These are phyloP conservation scores for Eudorcas thomsonii DNA, from an alignment of 2,113 vertebrate genomes.

Conservation along the genomic window DNA sequence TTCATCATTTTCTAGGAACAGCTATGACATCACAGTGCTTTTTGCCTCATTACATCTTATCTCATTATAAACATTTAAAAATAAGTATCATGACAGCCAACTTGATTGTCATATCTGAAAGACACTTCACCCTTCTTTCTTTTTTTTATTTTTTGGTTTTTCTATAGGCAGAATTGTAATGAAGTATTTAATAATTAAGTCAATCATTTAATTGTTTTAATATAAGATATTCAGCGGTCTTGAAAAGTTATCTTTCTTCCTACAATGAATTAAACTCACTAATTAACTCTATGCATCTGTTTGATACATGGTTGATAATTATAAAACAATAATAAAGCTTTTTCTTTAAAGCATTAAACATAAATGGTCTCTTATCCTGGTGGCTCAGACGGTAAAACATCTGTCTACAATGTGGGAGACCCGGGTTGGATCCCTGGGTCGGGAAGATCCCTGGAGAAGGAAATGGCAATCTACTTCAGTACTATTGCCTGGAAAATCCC, in stretches of 20 bases:
- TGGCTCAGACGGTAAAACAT: too few species aligned
- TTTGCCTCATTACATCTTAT: slow-evolving; percentile 52
- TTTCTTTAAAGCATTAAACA: background rate
- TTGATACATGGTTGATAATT: background rate
- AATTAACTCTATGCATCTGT: background rate
- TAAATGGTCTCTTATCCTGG: background rate
- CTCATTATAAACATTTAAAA: slow-evolving; percentile 56
- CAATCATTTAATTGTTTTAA: background rate
- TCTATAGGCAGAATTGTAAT: slow-evolving; percentile 32
- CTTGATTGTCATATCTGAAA: slow-evolving; percentile 63
- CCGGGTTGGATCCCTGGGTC: too few species aligned
- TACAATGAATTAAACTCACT: background rate
- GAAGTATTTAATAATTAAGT: background rate
- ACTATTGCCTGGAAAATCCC: too few species aligned
- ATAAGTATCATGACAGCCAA: slow-evolving; percentile 22
- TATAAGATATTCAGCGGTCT: background rate
- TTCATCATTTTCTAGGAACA: slow-evolving; percentile 66
- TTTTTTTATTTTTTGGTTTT: slow-evolving; percentile 36
- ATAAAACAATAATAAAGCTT: background rate
- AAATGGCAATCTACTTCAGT: too few species aligned
- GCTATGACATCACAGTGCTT: slow-evolving; percentile 42
- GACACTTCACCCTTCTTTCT: slow-evolving; percentile 61
- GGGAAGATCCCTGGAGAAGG: too few species aligned
- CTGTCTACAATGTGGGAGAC: too few species aligned
- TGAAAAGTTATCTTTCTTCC: background rate